Percentiles rank a stretch among this genome's conserved stretches.
Conservation (phyloP, 2,888 invertebrate genomes). For the Desoria tigrina region DNA sequence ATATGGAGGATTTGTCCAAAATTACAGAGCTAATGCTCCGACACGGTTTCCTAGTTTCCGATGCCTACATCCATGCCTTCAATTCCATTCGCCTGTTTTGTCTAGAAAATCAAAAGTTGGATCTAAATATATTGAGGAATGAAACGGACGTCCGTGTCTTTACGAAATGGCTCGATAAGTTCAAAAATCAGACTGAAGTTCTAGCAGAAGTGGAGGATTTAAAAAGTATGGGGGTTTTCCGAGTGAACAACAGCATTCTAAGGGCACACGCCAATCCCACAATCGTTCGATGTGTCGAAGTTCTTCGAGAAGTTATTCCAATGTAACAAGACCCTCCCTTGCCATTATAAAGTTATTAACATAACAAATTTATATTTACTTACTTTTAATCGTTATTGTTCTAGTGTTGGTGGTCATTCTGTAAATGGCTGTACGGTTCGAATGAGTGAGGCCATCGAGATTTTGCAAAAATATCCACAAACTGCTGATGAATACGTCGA, state of each 20-base stretch:
- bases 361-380: neutral
- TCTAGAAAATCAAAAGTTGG: constrained; percentile 68
- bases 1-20: constrained; percentile 62
- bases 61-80: constrained; percentile 68
- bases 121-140: constrained; percentile 65
- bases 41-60: constrained; percentile 66
- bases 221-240: constrained; percentile 73
- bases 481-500: constrained; percentile 72
- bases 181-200: constrained; percentile 68
- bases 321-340: constrained; percentile 60
- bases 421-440: constrained; percentile 57
- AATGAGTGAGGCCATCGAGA: constrained; percentile 66
- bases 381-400: neutral
- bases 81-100: constrained; percentile 68
- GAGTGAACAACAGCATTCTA: constrained; percentile 70
- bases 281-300: constrained; percentile 68
- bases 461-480: constrained; percentile 67
- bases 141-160: constrained; percentile 70
- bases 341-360: neutral
- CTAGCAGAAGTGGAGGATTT: constrained; percentile 68
- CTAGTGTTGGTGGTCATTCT: constrained; percentile 10
- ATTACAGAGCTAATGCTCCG: constrained; percentile 64
- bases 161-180: constrained; percentile 68
- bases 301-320: constrained; percentile 67
- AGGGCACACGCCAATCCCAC: constrained; percentile 72